Evolutionary conservation across 1,140 invertebrate genomes (phyloP), one percentile per base, ranked within the genome.

Genomic region (Drosophila arawakana): DNA sequence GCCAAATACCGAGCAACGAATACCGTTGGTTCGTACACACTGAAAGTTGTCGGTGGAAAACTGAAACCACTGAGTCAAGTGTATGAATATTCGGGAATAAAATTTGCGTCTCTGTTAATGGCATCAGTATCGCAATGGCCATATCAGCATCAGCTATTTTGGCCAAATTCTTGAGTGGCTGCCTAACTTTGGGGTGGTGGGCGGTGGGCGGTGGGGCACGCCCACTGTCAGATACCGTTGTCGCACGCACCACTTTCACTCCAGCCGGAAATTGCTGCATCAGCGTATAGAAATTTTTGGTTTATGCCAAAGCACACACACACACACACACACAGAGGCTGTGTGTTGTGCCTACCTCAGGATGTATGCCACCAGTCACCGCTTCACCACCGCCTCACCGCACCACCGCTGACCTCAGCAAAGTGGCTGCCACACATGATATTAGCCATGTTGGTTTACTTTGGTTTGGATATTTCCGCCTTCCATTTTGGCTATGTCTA

Each of bases 241-340:
- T 73, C 70, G 55, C 82, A 86, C 82, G 82, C 82, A 86, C 82
- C 82, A 86, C 82, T 86, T 86, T 86, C 82, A 81, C 82, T 86
- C 37, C 30, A 68, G 57, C 80, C 83, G 83, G 83, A 88, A 89
- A 88, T 89, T 88, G 83, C 83, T 78, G 83, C 83, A 88, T 88
- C 83, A 88, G 83, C 83, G 83, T 88, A 89, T 89, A 80, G 80
- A 84, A 86, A 86, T 86, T 86, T 86, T 83, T 86, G 83, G 83
- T 86, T 86, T 86, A 88, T 83, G 83, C 66, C 54, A 52, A 21
- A 46, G 59, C 65, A 67, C 50, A 71, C 47, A 70, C 50, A 79
- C 50, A 71, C 47, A 70, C 50, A 79, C 44, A 66, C 55, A 61
- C 47, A 57, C 57, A 69, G 8, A 25, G 57, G 15, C 49, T 30